Evolutionary conservation across 2,888 invertebrate genomes (phyloP), one percentile per base, ranked within the genome.

Genomic region (Acronicta aceris): DNA sequence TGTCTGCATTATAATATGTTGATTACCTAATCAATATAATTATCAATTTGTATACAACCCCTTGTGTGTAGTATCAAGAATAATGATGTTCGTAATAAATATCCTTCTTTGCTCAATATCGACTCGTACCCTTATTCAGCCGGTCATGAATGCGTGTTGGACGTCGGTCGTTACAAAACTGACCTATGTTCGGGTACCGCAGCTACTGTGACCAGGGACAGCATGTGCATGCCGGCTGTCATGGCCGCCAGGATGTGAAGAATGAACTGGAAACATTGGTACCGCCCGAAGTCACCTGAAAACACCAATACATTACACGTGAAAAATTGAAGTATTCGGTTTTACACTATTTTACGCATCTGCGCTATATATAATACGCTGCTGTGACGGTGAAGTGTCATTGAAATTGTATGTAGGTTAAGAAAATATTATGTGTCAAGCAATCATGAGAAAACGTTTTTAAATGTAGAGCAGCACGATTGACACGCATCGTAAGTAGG

Each of bases 161-260:
- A 53, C 13, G 38, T 21, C 21, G 21, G 21, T 48, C 0, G 38
- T 12, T n/a, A 40, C 8, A 10, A 16, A 50, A 76, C 91, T 68
- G 89, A 96, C 94, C 95, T 92, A 90, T 97, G 97, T 42, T 96
- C 96, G 1, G 98, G 98, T 50, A 97, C 96, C 13, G 97, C 97
- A 1, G 97, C 97, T 0, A 98, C 97, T 0, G 97, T 97, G 10
- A 97, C 96, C 58, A 98, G 87, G 0, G 97, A 97, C 66, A 98
- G 88, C 97, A 98, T 98, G 85, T 98, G 97, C 82, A 97, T 91
- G 12, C 98, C 98, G 2, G 98, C 97, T 0, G 97, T 97, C 78
- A 97, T 89, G 0, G 97, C 98, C 9, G 97, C 96, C 45, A 98
- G 87, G 54, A 97, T 96, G 86, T 97, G 98, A 0, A 98, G 95